Percentiles rank a stretch among this genome's conserved stretches.
Conservation (phyloP, 2,888 invertebrate genomes). For the Microdon myrmicae region DNA sequence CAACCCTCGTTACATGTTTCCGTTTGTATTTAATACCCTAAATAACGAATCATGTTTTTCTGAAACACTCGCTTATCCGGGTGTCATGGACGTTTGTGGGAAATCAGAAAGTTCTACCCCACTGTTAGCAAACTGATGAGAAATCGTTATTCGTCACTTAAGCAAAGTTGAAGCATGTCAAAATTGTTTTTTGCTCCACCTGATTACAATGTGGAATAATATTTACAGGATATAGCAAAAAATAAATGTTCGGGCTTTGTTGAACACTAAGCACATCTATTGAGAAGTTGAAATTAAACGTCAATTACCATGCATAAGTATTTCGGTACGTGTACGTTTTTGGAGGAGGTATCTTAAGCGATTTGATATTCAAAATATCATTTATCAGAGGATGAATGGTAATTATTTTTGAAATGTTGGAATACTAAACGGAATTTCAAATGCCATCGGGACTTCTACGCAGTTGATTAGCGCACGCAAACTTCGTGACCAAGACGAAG, state of each 20-base stretch:
- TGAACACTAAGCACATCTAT: neutral
- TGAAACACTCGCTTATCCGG: too few species aligned
- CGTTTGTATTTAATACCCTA: too few species aligned
- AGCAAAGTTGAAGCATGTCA: slow-evolving; percentile 5
- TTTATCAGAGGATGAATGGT: slow-evolving; percentile 8
- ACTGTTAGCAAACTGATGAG: too few species aligned
- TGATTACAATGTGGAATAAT: too few species aligned
- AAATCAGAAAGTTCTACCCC: too few species aligned
- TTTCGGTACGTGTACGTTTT: slow-evolving; percentile 3
- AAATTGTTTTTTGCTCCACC: too few species aligned
- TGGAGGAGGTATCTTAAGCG: slow-evolving; percentile 2
- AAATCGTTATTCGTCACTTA: slow-evolving; percentile 8
- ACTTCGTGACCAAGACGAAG: neutral
- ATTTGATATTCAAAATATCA: slow-evolving; percentile 17
- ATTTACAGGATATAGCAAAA: neutral
- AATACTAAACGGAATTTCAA: neutral
- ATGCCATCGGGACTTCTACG: neutral
- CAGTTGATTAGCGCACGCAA: slow-evolving; percentile 12
- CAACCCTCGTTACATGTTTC: too few species aligned
- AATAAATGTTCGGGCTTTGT: neutral
- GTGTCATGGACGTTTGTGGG: too few species aligned
- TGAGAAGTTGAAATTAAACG: slow-evolving; percentile 27
- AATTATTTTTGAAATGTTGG: too few species aligned
- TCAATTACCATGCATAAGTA: slow-evolving; percentile 20
- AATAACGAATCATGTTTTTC: too few species aligned